These are phyloP conservation scores for Xenus cinereus DNA, from an alignment of 2,113 vertebrate species.

Conservation along the genomic window DNA sequence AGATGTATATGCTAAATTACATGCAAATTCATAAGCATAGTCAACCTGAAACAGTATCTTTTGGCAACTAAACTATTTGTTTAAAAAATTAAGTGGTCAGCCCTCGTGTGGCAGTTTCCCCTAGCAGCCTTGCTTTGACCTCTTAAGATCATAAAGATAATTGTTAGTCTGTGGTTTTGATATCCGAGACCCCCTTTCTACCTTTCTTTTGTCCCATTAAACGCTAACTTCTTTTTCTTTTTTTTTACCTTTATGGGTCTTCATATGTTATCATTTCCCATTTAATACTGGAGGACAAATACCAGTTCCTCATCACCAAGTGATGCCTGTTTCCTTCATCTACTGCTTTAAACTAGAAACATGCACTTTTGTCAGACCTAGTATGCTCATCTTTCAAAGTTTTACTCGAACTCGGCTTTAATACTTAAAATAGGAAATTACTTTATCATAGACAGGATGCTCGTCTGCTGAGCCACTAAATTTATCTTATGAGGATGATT, in stretches of 20 bases:
- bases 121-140: neutral
- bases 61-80: neutral
- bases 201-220: neutral
- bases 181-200: neutral
- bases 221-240: neutral
- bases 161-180: neutral
- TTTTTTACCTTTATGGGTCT: neutral
- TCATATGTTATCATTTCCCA: neutral
- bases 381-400: neutral
- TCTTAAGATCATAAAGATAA: neutral
- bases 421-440: neutral
- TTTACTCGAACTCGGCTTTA: neutral
- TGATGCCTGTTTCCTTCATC: neutral
- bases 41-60: neutral
- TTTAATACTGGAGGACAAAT: neutral
- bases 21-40: neutral
- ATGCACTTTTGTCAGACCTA: neutral
- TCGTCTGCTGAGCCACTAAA: neutral
- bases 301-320: neutral
- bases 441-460: neutral
- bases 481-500: neutral
- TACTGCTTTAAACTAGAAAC: neutral
- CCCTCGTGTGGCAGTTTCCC: neutral
- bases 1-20: neutral
- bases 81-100: neutral